phyloP scores from a whole-genome alignment of 2,797 vertebrate genomes.

The Gymnoscopelus microlampas region DNA sequence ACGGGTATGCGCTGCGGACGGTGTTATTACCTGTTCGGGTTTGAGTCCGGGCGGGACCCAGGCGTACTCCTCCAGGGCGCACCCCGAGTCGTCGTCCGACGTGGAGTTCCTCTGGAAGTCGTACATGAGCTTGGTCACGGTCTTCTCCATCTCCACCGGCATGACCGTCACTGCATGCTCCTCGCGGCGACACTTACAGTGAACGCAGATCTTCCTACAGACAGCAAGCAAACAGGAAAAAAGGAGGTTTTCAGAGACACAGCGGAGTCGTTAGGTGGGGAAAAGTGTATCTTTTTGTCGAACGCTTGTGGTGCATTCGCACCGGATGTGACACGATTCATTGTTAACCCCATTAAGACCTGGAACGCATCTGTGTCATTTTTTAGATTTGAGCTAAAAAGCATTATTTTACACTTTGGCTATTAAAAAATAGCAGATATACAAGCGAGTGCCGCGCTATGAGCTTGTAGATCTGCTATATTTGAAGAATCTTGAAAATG shows the following conservation, averaged over 20 bases:
- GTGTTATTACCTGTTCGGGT: conserved; percentile 94
- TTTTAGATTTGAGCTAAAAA: too few species aligned
- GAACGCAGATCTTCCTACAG: conserved; percentile 96
- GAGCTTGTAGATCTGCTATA: too few species aligned
- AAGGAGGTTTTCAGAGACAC: not conserved
- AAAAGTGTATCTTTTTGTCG: too few species aligned
- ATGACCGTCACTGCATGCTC: conserved; percentile 95
- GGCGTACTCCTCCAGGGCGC: conserved; percentile 96
- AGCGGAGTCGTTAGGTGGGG: not conserved
- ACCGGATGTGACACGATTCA: too few species aligned
- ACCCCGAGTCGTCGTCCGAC: conserved; percentile 97
- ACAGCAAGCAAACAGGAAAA: conserved; percentile 14
- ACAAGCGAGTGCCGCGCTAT: too few species aligned
- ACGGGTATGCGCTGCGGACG: not conserved
- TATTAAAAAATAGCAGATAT: too few species aligned
- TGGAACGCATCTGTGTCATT: too few species aligned
- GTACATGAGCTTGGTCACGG: conserved; percentile 97
- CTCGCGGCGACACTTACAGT: conserved; percentile 97
- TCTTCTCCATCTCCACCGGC: conserved; percentile 99
- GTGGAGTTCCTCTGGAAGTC: conserved; percentile 99
- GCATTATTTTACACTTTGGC: too few species aligned
- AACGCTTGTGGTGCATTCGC: too few species aligned
- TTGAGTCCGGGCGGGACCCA: conserved; percentile 98
- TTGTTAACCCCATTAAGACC: too few species aligned
- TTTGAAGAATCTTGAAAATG: too few species aligned